Base-by-base conservation (phyloP, 1,140 invertebrate genomes). In the Camponotus vicinus region DNA sequence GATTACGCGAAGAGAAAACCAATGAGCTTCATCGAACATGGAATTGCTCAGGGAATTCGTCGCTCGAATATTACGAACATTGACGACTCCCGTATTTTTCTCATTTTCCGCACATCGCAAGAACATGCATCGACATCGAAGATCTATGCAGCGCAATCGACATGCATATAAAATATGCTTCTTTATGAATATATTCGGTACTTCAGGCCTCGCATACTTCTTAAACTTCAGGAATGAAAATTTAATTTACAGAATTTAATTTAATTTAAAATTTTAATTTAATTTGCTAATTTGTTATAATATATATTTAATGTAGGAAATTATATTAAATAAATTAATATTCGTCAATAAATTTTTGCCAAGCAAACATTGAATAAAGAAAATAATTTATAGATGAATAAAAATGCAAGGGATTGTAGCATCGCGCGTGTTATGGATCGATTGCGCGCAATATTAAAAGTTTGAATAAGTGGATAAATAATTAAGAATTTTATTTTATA, bases 1-100 rank as follows among this genome's bases (percentile, higher is more conserved):
- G 40, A 61, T 80, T 57, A 32, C 8, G 64, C 73, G 70, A 79
- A 57, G 49, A 64, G 66, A 59, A 52, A 21, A 9, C 59, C 18
- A 32, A 37, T 9, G 42, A 59, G 21, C 21, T 55, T 78, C 27
- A 13, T 42, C 8, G 27, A 45, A 82, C 11, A 40, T 63, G 13
- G 27, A 63, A 83, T 83, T 75, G n/a, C 55, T 83, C 55, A 21
- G 69, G 40, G 32, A 63, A 83, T 75, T 83, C 27, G 7, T 83
- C 55, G 18, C 18, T 18, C 7, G 32, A 57, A 73, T 73, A 73
- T 3, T 34, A 13, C n/a, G 15, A 55, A 34, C 27, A 27, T 1
- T 27, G 27, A 27, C 15, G 7, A 13, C 21, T 37, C 18, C 4
- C 13, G 3, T 27, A 66, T 71, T 70, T 80, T 82, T 73, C 57